Percentiles rank a stretch among this genome's conserved stretches.
These are phyloP conservation scores for Capitulum mitella DNA, from an alignment of 2,888 invertebrate genomes.

Conservation along the genomic window DNA sequence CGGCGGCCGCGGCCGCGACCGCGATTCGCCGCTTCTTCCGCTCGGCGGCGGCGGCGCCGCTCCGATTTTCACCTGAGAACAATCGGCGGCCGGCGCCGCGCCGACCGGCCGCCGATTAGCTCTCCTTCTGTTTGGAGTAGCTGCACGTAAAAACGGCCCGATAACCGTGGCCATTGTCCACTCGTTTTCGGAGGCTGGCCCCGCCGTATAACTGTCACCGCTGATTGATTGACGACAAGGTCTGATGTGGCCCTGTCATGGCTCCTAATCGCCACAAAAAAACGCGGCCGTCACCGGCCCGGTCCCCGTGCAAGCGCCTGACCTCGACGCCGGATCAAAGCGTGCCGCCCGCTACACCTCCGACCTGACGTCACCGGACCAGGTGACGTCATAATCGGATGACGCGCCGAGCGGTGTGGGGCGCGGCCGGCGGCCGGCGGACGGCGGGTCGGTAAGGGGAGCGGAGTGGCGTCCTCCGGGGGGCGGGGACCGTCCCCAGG, in stretches of 20 bases:
- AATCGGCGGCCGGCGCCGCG: not conserved
- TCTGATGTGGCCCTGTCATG: slow-evolving; percentile 5
- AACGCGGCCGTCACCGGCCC: not conserved
- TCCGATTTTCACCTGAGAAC: not conserved
- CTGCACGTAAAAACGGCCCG: slow-evolving; percentile 18
- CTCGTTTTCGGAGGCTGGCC: not conserved
- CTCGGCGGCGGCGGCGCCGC: not conserved
- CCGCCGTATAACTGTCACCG: slow-evolving; percentile 19
- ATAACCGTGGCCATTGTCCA: not conserved
- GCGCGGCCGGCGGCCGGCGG: too few relatives aligned
- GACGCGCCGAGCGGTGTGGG: too few relatives aligned
- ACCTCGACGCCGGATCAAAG: slow-evolving; percentile 14
- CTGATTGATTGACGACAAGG: slow-evolving; percentile 25
- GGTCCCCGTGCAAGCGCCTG: not conserved
- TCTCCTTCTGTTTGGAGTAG: not conserved
- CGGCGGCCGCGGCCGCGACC: not conserved
- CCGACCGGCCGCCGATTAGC: not conserved
- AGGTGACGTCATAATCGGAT: slow-evolving; percentile 22
- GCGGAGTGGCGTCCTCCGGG: too few relatives aligned
- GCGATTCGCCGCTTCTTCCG: too few relatives aligned
- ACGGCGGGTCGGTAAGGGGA: too few relatives aligned
- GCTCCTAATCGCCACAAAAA: slow-evolving; percentile 20
- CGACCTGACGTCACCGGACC: not conserved
- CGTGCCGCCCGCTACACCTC: slow-evolving; percentile 14
- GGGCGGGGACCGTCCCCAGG: too few relatives aligned